A percentile compares a stretch with the other conserved stretches of the same genome.
Conservation (phyloP, 2,113 vertebrate genomes). For the Corythaixoides concolor region DNA sequence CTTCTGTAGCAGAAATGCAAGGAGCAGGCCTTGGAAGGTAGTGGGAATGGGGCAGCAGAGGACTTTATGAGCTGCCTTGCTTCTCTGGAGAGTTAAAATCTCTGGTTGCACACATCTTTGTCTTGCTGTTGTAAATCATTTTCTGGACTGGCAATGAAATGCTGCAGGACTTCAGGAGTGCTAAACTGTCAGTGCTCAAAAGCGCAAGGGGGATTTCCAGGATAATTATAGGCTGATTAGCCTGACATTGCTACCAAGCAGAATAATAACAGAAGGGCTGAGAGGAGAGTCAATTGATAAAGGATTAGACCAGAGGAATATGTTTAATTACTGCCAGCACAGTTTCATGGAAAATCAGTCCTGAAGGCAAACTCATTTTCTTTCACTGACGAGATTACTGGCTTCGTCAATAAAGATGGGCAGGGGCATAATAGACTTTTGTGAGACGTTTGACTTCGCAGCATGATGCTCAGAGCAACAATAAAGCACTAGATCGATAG, state of each 20-base stretch:
- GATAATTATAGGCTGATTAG: conserved; percentile 50
- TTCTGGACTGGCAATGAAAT: neutral
- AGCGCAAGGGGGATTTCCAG: conserved; percentile 37
- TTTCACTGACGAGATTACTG: conserved; percentile 14
- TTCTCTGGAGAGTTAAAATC: neutral
- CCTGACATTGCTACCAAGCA: conserved; percentile 31
- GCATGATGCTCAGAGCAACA: neutral
- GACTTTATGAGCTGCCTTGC: neutral
- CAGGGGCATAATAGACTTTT: neutral
- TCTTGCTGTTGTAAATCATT: neutral
- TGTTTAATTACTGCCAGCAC: neutral
- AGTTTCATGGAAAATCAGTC: neutral
- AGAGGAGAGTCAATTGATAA: neutral
- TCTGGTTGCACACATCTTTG: neutral
- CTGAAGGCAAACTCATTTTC: conserved; percentile 31
- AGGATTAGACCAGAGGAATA: conserved; percentile 1
- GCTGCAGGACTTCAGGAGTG: neutral
- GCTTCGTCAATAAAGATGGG: neutral
- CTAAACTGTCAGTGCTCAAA: conserved; percentile 7
- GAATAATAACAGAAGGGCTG: neutral
- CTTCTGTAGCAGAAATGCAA: neutral
- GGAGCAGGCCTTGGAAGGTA: neutral
- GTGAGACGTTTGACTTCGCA: neutral
- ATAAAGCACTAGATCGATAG: neutral
- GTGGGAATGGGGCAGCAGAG: neutral